Base-by-base conservation (phyloP, 2,113 vertebrate genomes). In the Equus przewalskii region DNA sequence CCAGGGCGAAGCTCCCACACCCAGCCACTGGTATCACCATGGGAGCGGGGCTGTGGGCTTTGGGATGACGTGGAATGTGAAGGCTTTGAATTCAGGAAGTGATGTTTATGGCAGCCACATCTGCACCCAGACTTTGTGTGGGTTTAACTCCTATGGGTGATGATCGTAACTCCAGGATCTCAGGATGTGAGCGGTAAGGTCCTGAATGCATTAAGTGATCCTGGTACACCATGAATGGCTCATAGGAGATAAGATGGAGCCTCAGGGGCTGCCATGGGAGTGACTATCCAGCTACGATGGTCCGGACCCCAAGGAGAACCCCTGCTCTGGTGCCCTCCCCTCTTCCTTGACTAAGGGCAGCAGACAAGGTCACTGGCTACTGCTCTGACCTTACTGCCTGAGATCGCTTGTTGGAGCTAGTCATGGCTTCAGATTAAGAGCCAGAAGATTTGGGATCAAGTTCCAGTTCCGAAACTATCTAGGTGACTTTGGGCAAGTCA, bases 281-380 rank as follows among this genome's bases (percentile, higher is more conserved):
- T n/a, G 30, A 78, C 28, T 2, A 5, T 6, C 18, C 5, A 4
- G 2, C 49, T n/a, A 33, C 5, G 0, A 19, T 3, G 75, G 75
- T 28, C 18, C 30, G n/a, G 30, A 79, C 30, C 49, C 24, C 30
- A 30, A 54, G 30, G 49, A 11, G 30, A 33, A 54, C 30, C 46
- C 21, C 1, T 3, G 46, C 64, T 69, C 22, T 33, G 60, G 46
- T 33, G 46, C 21, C 15, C 14, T 8, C 46, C 46, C 21, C 26
- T 64, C n/a, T 36, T 60, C 81, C 46, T 54, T n/a, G 21, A 69
- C 13, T 24, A 69, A 16, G 36, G 13, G 21, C 46, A 26, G 64
- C 5, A 4, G 36, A 36, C 18, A 33, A 69, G 21, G 46, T 22
- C 8, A 6, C 22, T 3, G 22, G 84, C 65, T 19, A 24, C 84